Percentiles rank a stretch among this genome's conserved stretches.
These are phyloP conservation scores for Aplocera efformata DNA, from an alignment of 2,888 invertebrate species.

Conservation along the genomic window DNA sequence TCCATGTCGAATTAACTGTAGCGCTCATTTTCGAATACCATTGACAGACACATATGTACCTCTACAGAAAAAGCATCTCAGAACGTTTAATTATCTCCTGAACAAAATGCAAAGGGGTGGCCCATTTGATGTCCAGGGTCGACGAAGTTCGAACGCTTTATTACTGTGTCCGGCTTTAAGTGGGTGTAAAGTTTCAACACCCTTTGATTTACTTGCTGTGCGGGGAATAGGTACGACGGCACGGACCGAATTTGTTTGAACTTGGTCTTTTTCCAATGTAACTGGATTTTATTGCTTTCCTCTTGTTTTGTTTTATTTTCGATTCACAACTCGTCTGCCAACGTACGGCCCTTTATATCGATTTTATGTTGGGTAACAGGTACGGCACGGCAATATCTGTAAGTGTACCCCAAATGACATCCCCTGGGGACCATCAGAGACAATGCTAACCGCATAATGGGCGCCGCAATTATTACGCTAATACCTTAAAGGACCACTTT, in stretches of 20 bases:
- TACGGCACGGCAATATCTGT: conserved; percentile 31
- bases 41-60: conserved; percentile 3
- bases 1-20: too few species aligned
- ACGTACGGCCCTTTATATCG: conserved; percentile 18
- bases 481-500: conserved; percentile 77
- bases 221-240: conserved; percentile 65
- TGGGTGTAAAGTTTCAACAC: conserved; percentile 81
- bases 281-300: conserved; percentile 43
- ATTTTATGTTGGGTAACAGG: conserved; percentile 21
- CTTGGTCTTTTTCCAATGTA: conserved; percentile 54
- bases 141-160: conserved; percentile 78
- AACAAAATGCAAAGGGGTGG: conserved; percentile 70
- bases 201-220: conserved; percentile 78
- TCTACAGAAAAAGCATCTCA: conserved; percentile 38
- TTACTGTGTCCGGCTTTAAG: conserved; percentile 81
- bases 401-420: conserved; percentile 38
- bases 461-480: conserved; percentile 74
- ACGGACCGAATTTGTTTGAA: conserved; percentile 60
- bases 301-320: conserved; percentile 35
- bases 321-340: conserved; percentile 21
- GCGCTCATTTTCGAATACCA: conserved; percentile 14
- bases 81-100: conserved; percentile 71
- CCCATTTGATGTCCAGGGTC: conserved; percentile 76
- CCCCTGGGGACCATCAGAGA: conserved; percentile 42
- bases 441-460: conserved; percentile 70